Evolutionary conservation across 2,113 vertebrate genomes (phyloP), one percentile per base, ranked within the genome.

Genomic region (Verasper variegatus): DNA sequence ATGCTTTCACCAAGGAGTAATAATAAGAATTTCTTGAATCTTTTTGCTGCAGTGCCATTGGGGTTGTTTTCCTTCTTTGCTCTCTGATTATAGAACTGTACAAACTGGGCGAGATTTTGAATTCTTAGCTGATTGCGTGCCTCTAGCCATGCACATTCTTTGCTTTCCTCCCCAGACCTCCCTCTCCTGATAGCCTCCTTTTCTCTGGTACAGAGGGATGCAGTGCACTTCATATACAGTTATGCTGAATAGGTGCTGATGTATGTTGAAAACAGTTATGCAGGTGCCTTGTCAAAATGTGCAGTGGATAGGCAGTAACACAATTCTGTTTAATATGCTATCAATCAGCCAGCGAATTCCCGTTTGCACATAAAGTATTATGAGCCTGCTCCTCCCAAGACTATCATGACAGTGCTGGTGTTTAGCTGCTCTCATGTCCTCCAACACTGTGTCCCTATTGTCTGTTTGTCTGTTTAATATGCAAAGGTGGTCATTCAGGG

Each of bases 81-180:
- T 80, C 87, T 78, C 81, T 92, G 92, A 94, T 93, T 92, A 91
- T 88, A 82, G 86, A 84, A 86, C 77, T 74, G 88, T 82, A 87
- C 83, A 88, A 90, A 91, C 86, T 80, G 81, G 78, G 84, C 42
- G 73, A 86, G 86, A 83, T 86, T 90, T 82, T 89, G 89, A 93
- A 92, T 92, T 89, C 89, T 87, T 66, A 83, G 88, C 89, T 94
- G 89, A 93, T 92, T 93, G 92, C 88, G 55, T 66, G 92, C 93
- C 92, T 85, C 89, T 91, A 94, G 93, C 88, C 89, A 91, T 89
- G 83, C 90, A 74, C 83, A 85, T 81, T 78, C 74, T 86, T 73
- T 85, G 52, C 80, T 73, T 86, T 86, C 82, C 82, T 88, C 80
- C 80, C 84, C 85, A 83, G 82, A 91, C 87, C 88, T 74, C 86